Conservation (phyloP, 2,113 vertebrate species). For the Entelurus aequoreus region DNA sequence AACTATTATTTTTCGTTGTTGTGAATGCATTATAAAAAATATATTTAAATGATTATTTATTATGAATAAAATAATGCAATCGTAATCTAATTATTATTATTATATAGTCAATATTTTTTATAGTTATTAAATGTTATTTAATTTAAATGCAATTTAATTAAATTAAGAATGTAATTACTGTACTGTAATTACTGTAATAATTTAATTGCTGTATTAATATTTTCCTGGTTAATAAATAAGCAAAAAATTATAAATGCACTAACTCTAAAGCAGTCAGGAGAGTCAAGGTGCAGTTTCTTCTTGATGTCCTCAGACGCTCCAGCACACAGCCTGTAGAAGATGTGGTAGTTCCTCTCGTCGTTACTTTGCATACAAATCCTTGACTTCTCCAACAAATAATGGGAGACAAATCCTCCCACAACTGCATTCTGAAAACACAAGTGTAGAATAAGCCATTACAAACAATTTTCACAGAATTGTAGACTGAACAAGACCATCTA, state of each 20-base stretch:
- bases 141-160: background rate
- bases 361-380: constrained; percentile 96
- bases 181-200: background rate
- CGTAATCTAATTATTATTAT: too few relatives aligned
- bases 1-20: too few relatives aligned
- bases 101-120: too few relatives aligned
- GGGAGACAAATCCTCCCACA: constrained; percentile 96
- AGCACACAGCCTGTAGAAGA: constrained; percentile 96
- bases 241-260: constrained; percentile 47
- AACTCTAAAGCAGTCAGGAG: constrained; percentile 93
- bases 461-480: background rate
- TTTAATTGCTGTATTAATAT: background rate
- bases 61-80: too few relatives aligned
- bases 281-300: constrained; percentile 86
- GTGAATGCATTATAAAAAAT: too few relatives aligned
- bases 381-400: constrained; percentile 97
- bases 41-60: too few relatives aligned
- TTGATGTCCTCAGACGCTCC: constrained; percentile 93
- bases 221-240: too few relatives aligned
- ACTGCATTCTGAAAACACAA: constrained; percentile 79
- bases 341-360: constrained; percentile 98
- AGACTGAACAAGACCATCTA: background rate
- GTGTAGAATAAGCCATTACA: background rate
- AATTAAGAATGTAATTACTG: too few relatives aligned
- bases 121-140: background rate